Evolutionary conservation across 2,113 vertebrate genomes (phyloP), one percentile per base, ranked within the genome.

Genomic region (Alouatta palliata): DNA sequence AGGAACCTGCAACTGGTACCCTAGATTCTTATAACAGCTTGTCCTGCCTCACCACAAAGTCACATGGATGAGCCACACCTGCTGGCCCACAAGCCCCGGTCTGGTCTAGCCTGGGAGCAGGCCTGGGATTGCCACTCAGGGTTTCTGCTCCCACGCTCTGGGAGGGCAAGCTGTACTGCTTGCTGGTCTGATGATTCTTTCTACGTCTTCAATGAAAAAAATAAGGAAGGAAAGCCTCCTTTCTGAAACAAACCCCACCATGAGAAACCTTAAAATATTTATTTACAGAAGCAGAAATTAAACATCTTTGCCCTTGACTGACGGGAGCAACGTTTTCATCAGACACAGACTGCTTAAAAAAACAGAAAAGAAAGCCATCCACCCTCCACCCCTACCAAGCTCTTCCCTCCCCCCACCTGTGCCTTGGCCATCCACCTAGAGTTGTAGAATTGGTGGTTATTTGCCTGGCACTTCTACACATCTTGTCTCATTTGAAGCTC

Each of bases 191-290:
- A 45, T n/a, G 40, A 43, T n/a, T 75, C 79, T 49, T 68, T 68
- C 90, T 70, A 19, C 27, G 2, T 21, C 40, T 58, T 47, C 49
- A 30, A 4, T 2, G 56, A 52, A 64, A 40, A 76, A 71, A 49
- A 73, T 56, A 35, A 35, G 35, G 61, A 10, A 54, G 21, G 7
- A 88, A 94, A 96, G 91, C 25, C 10, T 96, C 61, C 61, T 95
- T 95, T 70, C 88, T 43, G 61, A 87, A 96, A 93, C 8, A 97
- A 97, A 96, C 96, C 68, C 71, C 71, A 11, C 88, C 19, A 9
- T 54, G 85, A 92, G 49, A 11, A 94, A 64, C n/a, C 73, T 94
- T 90, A 68, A 27, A 95, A 87, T 40, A 52, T n/a, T 77, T 85
- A 80, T 84, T 98, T 71, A 87, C 19, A 79, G 76, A 95, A 79